phyloP scores from a whole-genome alignment of 1,140 invertebrate genomes.

The Brachystomella parvula region DNA sequence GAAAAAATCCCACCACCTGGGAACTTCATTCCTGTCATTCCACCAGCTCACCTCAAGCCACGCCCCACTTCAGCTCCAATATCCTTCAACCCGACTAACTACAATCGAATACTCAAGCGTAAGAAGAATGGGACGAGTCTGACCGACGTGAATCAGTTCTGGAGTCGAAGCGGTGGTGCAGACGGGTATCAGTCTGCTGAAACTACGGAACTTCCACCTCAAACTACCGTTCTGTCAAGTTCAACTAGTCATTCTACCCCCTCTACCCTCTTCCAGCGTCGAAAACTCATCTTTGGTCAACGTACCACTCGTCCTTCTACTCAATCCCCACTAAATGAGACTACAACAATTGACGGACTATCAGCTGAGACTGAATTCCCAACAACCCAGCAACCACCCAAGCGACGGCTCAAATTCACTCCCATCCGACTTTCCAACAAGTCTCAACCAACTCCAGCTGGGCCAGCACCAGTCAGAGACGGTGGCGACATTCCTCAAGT shows the following conservation, averaged over 20 bases:
- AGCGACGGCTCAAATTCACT: background rate
- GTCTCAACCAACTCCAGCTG: too few species aligned
- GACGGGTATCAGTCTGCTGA: background rate
- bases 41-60: conserved; percentile 20
- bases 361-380: background rate
- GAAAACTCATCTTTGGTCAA: background rate
- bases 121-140: conserved; percentile 10
- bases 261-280: background rate
- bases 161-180: background rate
- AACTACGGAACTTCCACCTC: background rate
- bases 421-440: background rate
- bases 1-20: background rate
- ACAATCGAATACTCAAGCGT: conserved; percentile 28
- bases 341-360: background rate
- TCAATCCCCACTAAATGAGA: background rate
- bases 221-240: background rate
- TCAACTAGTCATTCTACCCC: background rate
- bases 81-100: conserved; percentile 28
- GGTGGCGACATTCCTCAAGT: background rate
- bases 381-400: background rate
- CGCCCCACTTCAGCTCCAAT: conserved; percentile 33
- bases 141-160: background rate
- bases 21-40: background rate
- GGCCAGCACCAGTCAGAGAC: background rate
- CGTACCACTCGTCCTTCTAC: too few species aligned